These are phyloP conservation scores for Perognathus longimembris DNA, from an alignment of 2,113 vertebrate species.

Conservation along the genomic window DNA sequence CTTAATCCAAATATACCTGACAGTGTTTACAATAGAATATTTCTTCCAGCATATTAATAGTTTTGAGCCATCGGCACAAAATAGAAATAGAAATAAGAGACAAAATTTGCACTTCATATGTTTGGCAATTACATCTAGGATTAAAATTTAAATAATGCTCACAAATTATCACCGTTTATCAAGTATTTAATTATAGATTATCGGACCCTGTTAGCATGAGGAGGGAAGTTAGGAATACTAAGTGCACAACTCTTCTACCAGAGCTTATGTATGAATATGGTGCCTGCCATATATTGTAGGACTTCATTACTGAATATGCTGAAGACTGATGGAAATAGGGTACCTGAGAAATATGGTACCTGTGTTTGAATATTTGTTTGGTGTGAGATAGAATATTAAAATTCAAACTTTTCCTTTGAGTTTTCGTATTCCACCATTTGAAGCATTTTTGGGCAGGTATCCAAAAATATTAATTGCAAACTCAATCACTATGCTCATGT, in stretches of 20 bases:
- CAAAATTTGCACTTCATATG: background rate
- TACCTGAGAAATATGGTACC: background rate
- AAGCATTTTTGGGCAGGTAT: slow-evolving; percentile 52
- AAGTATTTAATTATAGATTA: background rate
- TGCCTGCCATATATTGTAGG: background rate
- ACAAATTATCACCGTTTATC: background rate
- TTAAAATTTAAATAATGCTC: background rate
- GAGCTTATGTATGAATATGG: background rate
- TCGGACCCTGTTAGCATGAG: rapidly evolving
- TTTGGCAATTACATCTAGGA: background rate
- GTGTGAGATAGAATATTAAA: slow-evolving; percentile 4
- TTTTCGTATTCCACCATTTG: slow-evolving; percentile 34
- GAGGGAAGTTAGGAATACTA: background rate
- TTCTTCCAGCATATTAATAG: background rate
- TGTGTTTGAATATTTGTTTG: slow-evolving; percentile 12
- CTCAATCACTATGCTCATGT: slow-evolving; percentile 47
- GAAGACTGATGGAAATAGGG: background rate
- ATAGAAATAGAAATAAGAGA: background rate
- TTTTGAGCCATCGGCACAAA: background rate
- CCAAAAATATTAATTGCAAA: slow-evolving; percentile 72
- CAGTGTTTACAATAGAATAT: background rate
- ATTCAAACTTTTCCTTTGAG: slow-evolving; percentile 10
- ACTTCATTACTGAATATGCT: background rate
- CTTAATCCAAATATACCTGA: background rate
- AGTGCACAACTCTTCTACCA: background rate